phyloP scores from a whole-genome alignment of 2,888 invertebrate species.

The Cinara cedri region DNA sequence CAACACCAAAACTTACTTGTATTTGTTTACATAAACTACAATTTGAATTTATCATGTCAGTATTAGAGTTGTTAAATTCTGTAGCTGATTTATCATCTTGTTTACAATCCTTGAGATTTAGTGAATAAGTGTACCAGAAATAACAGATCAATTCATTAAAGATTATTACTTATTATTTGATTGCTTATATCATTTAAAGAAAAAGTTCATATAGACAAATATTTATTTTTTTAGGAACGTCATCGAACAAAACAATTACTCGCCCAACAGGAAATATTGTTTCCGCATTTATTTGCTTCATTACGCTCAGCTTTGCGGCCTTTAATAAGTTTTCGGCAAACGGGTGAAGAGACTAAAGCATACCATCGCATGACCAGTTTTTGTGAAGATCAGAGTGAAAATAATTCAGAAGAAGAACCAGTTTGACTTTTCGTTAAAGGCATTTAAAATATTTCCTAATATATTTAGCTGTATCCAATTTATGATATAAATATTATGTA shows the following conservation, averaged over 20 bases:
- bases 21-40: too few species aligned
- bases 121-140: too few species aligned
- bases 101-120: too few species aligned
- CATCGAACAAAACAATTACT: conserved; percentile 73
- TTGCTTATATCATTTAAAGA: too few species aligned
- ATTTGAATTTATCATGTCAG: too few species aligned
- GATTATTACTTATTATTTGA: too few species aligned
- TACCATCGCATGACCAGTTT: conserved; percentile 43
- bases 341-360: conserved; percentile 62
- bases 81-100: too few species aligned
- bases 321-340: conserved; percentile 69
- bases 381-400: conserved; percentile 12
- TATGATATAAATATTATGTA: background rate
- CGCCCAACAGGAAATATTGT: conserved; percentile 75
- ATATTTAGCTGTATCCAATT: background rate
- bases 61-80: too few species aligned
- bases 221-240: conserved; percentile 64
- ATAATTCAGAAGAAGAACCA: conserved; percentile 55
- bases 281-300: conserved; percentile 77
- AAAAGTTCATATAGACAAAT: background rate
- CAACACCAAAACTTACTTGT: too few species aligned
- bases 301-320: conserved; percentile 79
- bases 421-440: too few species aligned
- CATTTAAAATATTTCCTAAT: background rate
- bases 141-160: too few species aligned